Percentiles rank a stretch among this genome's conserved stretches.
phyloP scores from a whole-genome alignment of 1,140 invertebrate genomes.

The Psix sp. region DNA sequence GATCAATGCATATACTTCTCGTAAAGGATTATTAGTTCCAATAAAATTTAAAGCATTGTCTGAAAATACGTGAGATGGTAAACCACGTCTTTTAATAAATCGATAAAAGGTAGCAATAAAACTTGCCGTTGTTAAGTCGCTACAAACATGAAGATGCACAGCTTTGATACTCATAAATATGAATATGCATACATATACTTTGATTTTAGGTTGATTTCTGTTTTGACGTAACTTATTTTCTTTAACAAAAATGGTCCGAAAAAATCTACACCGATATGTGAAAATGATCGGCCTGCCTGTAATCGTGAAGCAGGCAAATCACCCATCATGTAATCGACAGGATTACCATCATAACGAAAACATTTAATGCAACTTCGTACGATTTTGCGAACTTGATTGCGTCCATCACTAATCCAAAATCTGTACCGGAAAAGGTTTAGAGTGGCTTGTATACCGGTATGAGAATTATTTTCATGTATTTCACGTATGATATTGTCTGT shows the following conservation, averaged over 20 bases:
- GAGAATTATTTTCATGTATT: constrained; percentile 2
- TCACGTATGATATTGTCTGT: constrained; percentile 1
- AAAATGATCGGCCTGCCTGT: background rate
- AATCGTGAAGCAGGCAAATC: background rate
- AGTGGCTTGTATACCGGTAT: background rate
- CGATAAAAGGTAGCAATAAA: background rate
- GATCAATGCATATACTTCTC: background rate
- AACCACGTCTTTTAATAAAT: background rate
- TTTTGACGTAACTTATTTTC: too few relatives aligned
- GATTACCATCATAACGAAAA: background rate
- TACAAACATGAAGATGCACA: background rate
- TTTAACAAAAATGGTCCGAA: constrained; percentile 2
- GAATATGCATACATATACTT: constrained; percentile 17
- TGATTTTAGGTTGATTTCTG: constrained; percentile 1
- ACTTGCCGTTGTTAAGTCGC: background rate
- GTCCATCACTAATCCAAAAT: constrained; percentile 8
- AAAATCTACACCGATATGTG: constrained; percentile 1
- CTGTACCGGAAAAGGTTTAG: background rate
- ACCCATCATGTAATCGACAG: constrained; percentile 2
- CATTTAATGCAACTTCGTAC: background rate
- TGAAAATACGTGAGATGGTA: too few relatives aligned
- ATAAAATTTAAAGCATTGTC: constrained; percentile 1
- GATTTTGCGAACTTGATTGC: constrained; percentile 6
- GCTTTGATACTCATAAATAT: constrained; percentile 1
- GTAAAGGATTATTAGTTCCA: too few relatives aligned